Percentiles rank a stretch among this genome's conserved stretches.
These are phyloP conservation scores for Holocentrus rufus DNA, from an alignment of 2,797 vertebrate genomes.

Conservation along the genomic window DNA sequence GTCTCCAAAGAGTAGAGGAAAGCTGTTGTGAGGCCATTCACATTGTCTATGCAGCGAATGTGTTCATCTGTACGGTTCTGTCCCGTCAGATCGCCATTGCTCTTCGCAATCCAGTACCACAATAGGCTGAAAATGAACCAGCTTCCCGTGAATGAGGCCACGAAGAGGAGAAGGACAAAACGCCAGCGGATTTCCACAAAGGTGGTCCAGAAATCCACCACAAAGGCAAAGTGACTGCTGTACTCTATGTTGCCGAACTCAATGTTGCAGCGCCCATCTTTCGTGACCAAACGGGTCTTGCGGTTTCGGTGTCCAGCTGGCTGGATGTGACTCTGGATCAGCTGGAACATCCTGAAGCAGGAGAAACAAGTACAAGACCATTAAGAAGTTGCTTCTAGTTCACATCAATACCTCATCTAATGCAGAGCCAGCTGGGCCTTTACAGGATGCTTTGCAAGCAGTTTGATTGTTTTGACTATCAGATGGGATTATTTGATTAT, in stretches of 20 bases:
- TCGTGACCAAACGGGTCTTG: constrained; percentile 90
- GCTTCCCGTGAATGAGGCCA: constrained; percentile 78
- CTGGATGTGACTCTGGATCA: constrained; percentile 84
- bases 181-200: constrained; percentile 85
- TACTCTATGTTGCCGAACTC: constrained; percentile 91
- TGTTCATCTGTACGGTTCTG: constrained; percentile 79
- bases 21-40: constrained; percentile 89
- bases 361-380: constrained; percentile 4
- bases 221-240: constrained; percentile 86
- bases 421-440: background rate
- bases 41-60: constrained; percentile 87
- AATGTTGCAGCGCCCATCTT: constrained; percentile 96
- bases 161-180: constrained; percentile 78
- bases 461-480: background rate
- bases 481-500: no score
- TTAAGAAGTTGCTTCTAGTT: background rate
- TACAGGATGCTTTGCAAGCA: background rate
- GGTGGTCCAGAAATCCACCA: constrained; percentile 92
- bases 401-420: background rate
- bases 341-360: constrained; percentile 86
- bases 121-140: constrained; percentile 84
- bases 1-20: constrained; percentile 98
- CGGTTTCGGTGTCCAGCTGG: constrained; percentile 71
- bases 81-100: constrained; percentile 77
- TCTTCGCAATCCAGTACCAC: constrained; percentile 83